These are phyloP conservation scores for Leptopilina myrica DNA, from an alignment of 2,888 invertebrate genomes.

Conservation along the genomic window DNA sequence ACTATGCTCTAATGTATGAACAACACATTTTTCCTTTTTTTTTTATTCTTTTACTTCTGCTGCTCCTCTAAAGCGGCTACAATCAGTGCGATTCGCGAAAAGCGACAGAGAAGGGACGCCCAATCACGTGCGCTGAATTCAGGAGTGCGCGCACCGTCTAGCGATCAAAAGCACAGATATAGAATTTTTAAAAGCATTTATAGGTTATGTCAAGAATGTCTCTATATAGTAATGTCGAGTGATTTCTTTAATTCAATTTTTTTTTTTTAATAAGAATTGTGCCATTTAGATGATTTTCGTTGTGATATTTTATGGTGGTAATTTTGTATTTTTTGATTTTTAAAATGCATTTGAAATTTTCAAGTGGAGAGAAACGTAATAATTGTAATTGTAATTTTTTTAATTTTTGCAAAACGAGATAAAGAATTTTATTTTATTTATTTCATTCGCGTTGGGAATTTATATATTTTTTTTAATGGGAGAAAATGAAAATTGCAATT, in stretches of 20 bases:
- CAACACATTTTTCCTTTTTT: neutral
- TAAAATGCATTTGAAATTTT: neutral
- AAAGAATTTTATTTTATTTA: neutral
- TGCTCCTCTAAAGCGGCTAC: constrained; percentile 48
- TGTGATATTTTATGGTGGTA: too few relatives aligned
- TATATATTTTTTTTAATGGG: neutral
- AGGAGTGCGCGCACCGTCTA: constrained; percentile 70
- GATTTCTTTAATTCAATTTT: neutral
- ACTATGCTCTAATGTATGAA: constrained; percentile 20
- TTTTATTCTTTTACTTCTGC: constrained; percentile 40
- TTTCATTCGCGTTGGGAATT: neutral
- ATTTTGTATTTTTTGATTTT: neutral
- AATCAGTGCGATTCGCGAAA: constrained; percentile 69
- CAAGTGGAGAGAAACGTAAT: neutral
- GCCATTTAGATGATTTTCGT: neutral
- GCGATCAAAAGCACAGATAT: constrained; percentile 63
- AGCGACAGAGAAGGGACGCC: constrained; percentile 76
- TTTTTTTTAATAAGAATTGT: neutral
- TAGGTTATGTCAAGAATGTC: neutral
- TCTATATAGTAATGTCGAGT: neutral
- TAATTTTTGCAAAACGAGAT: neutral
- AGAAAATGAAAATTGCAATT: neutral
- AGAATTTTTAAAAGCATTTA: neutral
- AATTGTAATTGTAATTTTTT: too few relatives aligned
- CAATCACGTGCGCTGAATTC: constrained; percentile 74